Evolutionary conservation across 2,113 vertebrate genomes (phyloP).

Genomic region (Hypanus sabinus): DNA sequence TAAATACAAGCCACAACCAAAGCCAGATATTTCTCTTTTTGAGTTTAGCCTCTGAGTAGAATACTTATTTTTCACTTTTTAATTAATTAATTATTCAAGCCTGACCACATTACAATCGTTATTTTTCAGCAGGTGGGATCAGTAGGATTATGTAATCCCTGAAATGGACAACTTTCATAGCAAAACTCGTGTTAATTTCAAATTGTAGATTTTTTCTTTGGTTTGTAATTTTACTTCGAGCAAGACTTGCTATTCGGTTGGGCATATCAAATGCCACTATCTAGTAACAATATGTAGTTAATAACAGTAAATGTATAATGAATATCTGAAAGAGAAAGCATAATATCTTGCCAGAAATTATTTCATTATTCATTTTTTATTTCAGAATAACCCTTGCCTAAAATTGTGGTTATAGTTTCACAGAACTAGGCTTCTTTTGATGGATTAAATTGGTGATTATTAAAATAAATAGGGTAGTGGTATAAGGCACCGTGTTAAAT

Average conservation of each 20-base stretch:
- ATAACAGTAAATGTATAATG: background rate
- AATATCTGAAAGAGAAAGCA: background rate
- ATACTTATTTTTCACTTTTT: background rate
- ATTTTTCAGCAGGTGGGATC: background rate
- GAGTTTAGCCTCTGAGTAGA: background rate
- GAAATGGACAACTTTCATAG: background rate
- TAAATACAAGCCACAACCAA: background rate
- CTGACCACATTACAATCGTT: background rate
- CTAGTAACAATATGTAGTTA: background rate
- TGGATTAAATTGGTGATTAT: no score
- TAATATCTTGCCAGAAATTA: background rate
- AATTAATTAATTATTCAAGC: no score
- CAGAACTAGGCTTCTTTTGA: no score
- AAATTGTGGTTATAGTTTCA: background rate
- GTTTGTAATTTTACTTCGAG: background rate
- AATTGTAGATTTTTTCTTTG: background rate
- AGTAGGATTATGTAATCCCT: background rate
- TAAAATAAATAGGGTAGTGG: no score
- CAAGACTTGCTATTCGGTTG: background rate
- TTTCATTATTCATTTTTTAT: background rate
- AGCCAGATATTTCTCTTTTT: background rate
- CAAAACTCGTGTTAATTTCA: background rate
- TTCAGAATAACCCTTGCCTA: background rate
- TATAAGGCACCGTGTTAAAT: no score
- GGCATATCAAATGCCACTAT: background rate